Percentiles rank a stretch among this genome's conserved stretches.
Evolutionary conservation across 2,888 invertebrate genomes (phyloP).

Genomic region (Tachina fera): DNA sequence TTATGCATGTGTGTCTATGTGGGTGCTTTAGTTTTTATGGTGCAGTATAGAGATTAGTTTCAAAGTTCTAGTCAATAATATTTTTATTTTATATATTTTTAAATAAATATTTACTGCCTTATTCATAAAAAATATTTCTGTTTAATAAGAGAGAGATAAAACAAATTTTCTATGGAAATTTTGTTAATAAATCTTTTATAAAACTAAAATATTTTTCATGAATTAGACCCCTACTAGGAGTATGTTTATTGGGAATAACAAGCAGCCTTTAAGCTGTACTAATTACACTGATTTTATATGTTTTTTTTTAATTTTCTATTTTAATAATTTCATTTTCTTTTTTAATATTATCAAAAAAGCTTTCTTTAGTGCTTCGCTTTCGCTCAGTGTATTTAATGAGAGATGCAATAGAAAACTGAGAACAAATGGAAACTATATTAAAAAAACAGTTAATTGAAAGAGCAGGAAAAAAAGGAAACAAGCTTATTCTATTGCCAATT

Average conservation of each 20-base stretch:
- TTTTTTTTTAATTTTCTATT: too few species aligned
- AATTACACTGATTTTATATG: too few species aligned
- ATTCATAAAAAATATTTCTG: too few species aligned
- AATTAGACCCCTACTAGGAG: too few species aligned
- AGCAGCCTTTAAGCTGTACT: too few species aligned
- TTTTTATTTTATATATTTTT: not conserved
- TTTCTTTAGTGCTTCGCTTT: conserved; percentile 2
- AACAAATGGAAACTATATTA: conserved; percentile 71
- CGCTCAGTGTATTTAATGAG: conserved; percentile 28
- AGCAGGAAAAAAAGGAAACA: conserved; percentile 62
- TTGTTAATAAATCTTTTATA: too few species aligned
- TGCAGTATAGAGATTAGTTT: conserved; percentile 43
- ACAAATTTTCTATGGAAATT: too few species aligned
- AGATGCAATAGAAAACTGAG: conserved; percentile 74
- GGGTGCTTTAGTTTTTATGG: conserved; percentile 52
- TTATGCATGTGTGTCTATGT: conserved; percentile 22
- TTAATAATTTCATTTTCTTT: not conserved
- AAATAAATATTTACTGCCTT: too few species aligned
- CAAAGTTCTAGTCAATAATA: conserved; percentile 21
- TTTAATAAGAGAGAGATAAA: too few species aligned
- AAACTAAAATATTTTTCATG: too few species aligned
- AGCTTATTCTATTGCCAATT: conserved; percentile 81
- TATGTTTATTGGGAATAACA: too few species aligned
- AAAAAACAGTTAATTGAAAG: conserved; percentile 51
- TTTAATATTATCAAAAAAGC: not conserved